Percentiles rank a stretch among this genome's conserved stretches.
Evolutionary conservation across 2,888 invertebrate species (phyloP).

Genomic region (Miltochrista miniata): DNA sequence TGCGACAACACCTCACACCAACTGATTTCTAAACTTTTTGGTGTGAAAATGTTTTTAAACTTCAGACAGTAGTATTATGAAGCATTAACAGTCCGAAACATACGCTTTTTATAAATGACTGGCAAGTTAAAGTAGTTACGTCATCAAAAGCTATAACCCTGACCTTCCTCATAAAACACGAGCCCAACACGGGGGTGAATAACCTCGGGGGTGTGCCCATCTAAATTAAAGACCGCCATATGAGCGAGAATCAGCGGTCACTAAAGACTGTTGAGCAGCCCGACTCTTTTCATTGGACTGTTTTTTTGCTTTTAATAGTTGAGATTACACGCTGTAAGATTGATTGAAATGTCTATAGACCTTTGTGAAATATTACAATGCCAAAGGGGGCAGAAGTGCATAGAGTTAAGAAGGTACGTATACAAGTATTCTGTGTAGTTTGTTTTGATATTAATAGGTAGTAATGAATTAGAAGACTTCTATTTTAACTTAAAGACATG

Average conservation of each 20-base stretch:
- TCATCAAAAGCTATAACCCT: conserved; percentile 59
- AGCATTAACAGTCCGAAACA: background rate
- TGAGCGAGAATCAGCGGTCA: conserved; percentile 54
- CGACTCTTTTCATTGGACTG: conserved; percentile 50
- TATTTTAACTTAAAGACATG: background rate
- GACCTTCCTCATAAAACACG: conserved; percentile 69
- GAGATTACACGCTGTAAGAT: conserved; percentile 20
- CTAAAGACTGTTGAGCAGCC: conserved; percentile 43
- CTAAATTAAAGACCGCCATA: conserved; percentile 76
- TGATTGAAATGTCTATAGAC: conserved; percentile 23
- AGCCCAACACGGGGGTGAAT: conserved; percentile 63
- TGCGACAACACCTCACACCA: conserved; percentile 56
- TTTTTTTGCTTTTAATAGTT: conserved; percentile 43
- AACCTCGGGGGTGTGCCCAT: conserved; percentile 72
- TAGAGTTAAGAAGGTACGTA: background rate
- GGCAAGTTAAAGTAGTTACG: background rate
- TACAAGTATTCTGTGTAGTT: too few relatives aligned
- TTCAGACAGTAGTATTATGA: background rate
- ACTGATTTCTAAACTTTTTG: background rate
- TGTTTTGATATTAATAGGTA: background rate
- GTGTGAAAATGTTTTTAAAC: too few relatives aligned
- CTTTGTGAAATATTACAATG: conserved; percentile 5
- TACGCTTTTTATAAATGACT: background rate
- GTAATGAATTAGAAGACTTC: too few relatives aligned
- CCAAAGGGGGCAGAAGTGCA: too few relatives aligned